A percentile compares a stretch with the other conserved stretches of the same genome.
Evolutionary conservation across 2,888 invertebrate genomes (phyloP).

Genomic region (Lasioglossum pauxillum): DNA sequence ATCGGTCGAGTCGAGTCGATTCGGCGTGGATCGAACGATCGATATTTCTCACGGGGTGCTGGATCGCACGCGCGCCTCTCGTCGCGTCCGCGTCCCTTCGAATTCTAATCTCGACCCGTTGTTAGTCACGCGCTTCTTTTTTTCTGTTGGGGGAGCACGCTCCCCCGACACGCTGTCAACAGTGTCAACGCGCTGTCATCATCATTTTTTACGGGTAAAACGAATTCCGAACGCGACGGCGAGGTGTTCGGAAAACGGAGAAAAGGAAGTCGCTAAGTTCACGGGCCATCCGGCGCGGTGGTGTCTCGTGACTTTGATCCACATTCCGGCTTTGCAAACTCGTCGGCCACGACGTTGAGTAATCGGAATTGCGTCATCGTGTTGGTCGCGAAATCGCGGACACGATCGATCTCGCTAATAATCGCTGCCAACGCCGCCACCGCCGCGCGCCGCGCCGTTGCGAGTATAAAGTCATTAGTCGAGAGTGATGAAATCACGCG

Average conservation of each 20-base stretch:
- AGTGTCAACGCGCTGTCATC: constrained; percentile 29
- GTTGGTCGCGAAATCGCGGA: constrained; percentile 36
- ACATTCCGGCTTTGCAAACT: constrained; percentile 36
- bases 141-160: constrained; percentile 20
- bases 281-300: constrained; percentile 55
- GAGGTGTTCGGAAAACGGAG: background rate
- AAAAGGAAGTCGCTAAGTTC: constrained; percentile 37
- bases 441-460: constrained; percentile 1
- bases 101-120: constrained; percentile 70
- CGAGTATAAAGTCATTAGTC: constrained; percentile 30
- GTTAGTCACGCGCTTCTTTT: constrained; percentile 70
- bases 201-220: constrained; percentile 14
- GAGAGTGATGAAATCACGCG: constrained; percentile 20
- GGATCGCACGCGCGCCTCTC: background rate
- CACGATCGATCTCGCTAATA: constrained; percentile 54
- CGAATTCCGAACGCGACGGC: background rate
- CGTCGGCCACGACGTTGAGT: constrained; percentile 24
- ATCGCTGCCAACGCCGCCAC: constrained; percentile 26
- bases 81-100: background rate
- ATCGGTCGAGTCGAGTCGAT: background rate
- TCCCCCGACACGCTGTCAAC: constrained; percentile 7
- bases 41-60: constrained; percentile 8
- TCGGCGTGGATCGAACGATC: background rate
- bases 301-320: constrained; percentile 52
- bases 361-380: constrained; percentile 43